A percentile compares a stretch with the other conserved stretches of the same genome.
Evolutionary conservation across 2,113 vertebrate genomes (phyloP).

Genomic region (Muscicapa adusta): DNA sequence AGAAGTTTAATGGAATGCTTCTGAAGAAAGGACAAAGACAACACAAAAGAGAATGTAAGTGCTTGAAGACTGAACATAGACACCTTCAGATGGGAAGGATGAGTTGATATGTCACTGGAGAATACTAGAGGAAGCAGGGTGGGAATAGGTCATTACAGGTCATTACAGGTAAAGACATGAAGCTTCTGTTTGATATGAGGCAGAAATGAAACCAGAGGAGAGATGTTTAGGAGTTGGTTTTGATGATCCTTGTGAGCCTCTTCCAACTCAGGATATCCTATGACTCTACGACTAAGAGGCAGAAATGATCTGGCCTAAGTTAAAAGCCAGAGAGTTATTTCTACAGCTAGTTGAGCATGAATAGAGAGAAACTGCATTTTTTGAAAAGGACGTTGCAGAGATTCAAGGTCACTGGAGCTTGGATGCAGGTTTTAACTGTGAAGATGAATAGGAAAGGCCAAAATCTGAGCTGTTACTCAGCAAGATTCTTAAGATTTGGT

Average conservation of each 20-base stretch:
- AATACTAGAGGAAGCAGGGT: not conserved
- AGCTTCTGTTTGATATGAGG: not conserved
- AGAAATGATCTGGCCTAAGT: not conserved
- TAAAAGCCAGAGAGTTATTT: not conserved
- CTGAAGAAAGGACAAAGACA: slow-evolving; percentile 20
- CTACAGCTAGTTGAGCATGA: not conserved
- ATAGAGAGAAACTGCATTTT: not conserved
- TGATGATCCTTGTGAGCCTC: not conserved
- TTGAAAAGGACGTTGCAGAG: not conserved
- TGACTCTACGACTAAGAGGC: not conserved
- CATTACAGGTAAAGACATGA: not conserved
- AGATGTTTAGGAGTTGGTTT: not conserved
- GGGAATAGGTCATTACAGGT: not conserved
- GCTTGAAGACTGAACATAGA: not conserved
- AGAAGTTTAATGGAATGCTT: slow-evolving; percentile 31
- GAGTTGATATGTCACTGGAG: not conserved
- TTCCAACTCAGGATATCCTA: not conserved
- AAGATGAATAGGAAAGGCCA: not conserved
- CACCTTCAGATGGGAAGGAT: not conserved
- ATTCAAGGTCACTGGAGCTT: not conserved
- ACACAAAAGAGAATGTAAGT: not conserved
- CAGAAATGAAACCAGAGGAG: not conserved
- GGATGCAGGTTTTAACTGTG: not conserved
- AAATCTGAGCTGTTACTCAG: not conserved
- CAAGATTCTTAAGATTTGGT: not conserved